phyloP scores from a whole-genome alignment of 2,888 invertebrate genomes.

The Drosophila putrida region DNA sequence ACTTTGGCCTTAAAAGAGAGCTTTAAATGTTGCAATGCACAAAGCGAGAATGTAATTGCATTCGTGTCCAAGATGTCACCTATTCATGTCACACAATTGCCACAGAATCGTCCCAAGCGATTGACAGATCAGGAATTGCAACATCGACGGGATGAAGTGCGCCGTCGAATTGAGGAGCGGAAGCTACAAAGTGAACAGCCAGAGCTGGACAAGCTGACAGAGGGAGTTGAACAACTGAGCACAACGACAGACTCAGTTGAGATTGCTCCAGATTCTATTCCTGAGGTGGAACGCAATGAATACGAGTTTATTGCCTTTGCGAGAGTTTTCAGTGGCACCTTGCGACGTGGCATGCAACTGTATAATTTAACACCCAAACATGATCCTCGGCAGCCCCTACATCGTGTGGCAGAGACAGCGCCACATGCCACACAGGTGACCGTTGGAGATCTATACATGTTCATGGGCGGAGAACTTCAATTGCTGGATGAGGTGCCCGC shows the following conservation, averaged over 20 bases:
- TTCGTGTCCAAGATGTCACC: constrained; percentile 91
- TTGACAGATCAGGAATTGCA: constrained; percentile 91
- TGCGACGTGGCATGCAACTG: constrained; percentile 91
- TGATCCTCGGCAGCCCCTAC: constrained; percentile 88
- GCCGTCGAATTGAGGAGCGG: constrained; percentile 88
- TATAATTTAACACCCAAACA: constrained; percentile 96
- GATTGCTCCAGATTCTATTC: background rate
- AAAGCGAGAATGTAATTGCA: constrained; percentile 88
- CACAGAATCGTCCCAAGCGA: constrained; percentile 92
- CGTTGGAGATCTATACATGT: constrained; percentile 92
- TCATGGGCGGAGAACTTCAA: constrained; percentile 97
- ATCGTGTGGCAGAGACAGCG: constrained; percentile 64
- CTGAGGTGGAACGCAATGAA: constrained; percentile 75
- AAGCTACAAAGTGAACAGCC: constrained; percentile 69
- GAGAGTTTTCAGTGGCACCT: constrained; percentile 95
- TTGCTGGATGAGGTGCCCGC: constrained; percentile 92
- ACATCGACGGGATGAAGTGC: constrained; percentile 89
- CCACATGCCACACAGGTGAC: constrained; percentile 84
- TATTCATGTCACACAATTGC: constrained; percentile 90
- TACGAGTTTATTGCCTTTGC: constrained; percentile 96
- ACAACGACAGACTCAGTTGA: background rate
- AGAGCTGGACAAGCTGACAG: constrained; percentile 65
- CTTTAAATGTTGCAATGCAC: constrained; percentile 89
- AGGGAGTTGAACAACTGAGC: constrained; percentile 54
- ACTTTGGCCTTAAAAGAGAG: constrained; percentile 90